A percentile compares a stretch with the other conserved stretches of the same genome.
Evolutionary conservation across 2,888 invertebrate genomes (phyloP).

Genomic region (Plagodis pulveraria): DNA sequence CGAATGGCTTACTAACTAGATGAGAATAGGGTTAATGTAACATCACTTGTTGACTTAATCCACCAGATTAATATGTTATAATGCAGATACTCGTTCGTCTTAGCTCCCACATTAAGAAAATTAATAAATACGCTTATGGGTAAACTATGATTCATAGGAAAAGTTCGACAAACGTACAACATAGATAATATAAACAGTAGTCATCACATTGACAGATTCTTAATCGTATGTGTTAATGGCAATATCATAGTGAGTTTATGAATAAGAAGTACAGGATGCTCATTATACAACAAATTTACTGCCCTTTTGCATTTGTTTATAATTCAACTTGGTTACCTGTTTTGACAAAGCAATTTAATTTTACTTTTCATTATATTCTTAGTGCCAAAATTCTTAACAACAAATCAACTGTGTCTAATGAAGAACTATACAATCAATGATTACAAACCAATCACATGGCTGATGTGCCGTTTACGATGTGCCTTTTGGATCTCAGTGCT

Average conservation of each 20-base stretch:
- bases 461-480: slow-evolving; percentile 64
- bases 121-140: slow-evolving; percentile 59
- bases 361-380: slow-evolving; percentile 16
- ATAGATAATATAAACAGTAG: slow-evolving; percentile 43
- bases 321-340: not conserved
- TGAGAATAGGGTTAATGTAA: slow-evolving; percentile 29
- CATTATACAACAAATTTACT: slow-evolving; percentile 67
- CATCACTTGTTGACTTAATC: slow-evolving; percentile 36
- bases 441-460: slow-evolving; percentile 40
- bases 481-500: slow-evolving; percentile 61
- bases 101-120: slow-evolving; percentile 60
- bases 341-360: slow-evolving; percentile 13
- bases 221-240: slow-evolving; percentile 39
- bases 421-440: slow-evolving; percentile 16
- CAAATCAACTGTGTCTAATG: slow-evolving; percentile 25
- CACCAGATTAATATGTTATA: slow-evolving; percentile 45
- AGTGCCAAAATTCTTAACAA: slow-evolving; percentile 42
- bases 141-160: slow-evolving; percentile 44
- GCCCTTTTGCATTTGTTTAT: slow-evolving; percentile 55
- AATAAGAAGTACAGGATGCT: slow-evolving; percentile 72
- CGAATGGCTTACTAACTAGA: slow-evolving; percentile 32
- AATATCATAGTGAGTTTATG: slow-evolving; percentile 45
- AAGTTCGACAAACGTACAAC: slow-evolving; percentile 32
- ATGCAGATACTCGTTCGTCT: slow-evolving; percentile 55
- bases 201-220: slow-evolving; percentile 21